phyloP scores from a whole-genome alignment of 2,113 vertebrate species.

The Electrona antarctica region DNA sequence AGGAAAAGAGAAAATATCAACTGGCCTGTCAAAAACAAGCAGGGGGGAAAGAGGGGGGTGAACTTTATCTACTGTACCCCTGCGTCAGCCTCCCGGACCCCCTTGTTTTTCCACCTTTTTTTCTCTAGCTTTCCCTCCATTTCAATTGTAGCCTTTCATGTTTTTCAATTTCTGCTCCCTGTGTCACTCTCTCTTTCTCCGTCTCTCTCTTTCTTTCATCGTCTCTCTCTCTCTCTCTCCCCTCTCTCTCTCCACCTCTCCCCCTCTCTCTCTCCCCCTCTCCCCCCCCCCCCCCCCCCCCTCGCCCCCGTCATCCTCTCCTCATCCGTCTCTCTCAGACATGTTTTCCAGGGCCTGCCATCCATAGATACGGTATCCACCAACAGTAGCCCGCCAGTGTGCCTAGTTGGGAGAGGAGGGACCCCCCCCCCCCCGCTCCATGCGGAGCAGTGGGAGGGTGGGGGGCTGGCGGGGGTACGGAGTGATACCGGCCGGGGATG shows the following conservation, averaged over 20 bases:
- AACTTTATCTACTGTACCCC: slow-evolving; percentile 63
- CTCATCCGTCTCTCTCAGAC: slow-evolving; percentile 72
- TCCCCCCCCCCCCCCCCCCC: slow-evolving; percentile 14
- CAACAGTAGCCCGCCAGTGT: slow-evolving; percentile 74
- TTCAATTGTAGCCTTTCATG: not conserved
- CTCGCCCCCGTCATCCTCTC: slow-evolving; percentile 66
- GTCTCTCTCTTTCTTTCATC: slow-evolving; percentile 35
- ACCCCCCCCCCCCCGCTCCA: slow-evolving; percentile 48
- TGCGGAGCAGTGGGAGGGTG: slow-evolving; percentile 40
- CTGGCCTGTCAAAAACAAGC: slow-evolving; percentile 67
- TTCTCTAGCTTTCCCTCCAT: not conserved
- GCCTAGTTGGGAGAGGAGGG: slow-evolving; percentile 52
- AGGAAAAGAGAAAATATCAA: slow-evolving; percentile 61
- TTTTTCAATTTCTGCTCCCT: not conserved
- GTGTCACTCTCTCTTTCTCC: not conserved
- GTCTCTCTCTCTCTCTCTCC: slow-evolving; percentile 24
- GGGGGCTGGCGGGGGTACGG: slow-evolving; percentile 57
- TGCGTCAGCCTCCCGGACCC: slow-evolving; percentile 59
- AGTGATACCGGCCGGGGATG: slow-evolving; percentile 59
- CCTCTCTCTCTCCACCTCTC: slow-evolving; percentile 1
- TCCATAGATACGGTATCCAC: slow-evolving; percentile 80
- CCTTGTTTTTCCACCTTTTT: slow-evolving; percentile 26
- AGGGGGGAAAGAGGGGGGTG: slow-evolving; percentile 54
- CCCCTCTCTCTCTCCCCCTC: slow-evolving; percentile 7
- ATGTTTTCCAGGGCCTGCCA: slow-evolving; percentile 75